These are phyloP conservation scores for Diadophis punctatus DNA, from an alignment of 2,113 vertebrate species.

Conservation along the genomic window DNA sequence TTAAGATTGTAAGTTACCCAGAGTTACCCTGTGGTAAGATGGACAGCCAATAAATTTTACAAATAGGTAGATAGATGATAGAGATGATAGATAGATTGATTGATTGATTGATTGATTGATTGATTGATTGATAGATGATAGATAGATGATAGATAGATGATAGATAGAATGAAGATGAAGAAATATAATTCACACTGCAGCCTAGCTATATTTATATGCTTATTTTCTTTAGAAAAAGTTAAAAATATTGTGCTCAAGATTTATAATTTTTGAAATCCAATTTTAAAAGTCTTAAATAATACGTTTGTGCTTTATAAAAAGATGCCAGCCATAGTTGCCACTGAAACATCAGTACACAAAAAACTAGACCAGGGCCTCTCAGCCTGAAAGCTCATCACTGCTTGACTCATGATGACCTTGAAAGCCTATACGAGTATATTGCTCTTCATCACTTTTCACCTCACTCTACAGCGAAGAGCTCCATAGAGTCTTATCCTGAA, in stretches of 20 bases:
- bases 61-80: too few relatives aligned
- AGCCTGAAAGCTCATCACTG: background rate
- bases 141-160: too few relatives aligned
- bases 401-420: background rate
- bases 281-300: background rate
- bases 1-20: background rate
- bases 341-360: background rate
- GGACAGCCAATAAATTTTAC: too few relatives aligned
- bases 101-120: too few relatives aligned
- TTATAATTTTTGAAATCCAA: background rate
- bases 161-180: slow-evolving; percentile 16
- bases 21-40: too few relatives aligned
- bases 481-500: background rate
- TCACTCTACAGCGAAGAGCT: background rate
- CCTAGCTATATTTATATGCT: background rate
- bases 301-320: background rate
- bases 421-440: background rate
- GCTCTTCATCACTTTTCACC: background rate
- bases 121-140: too few relatives aligned
- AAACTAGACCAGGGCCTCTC: background rate
- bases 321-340: background rate
- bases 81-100: too few relatives aligned
- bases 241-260: background rate
- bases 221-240: background rate
- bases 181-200: background rate